Evolutionary conservation across 2,797 vertebrate genomes (phyloP).

Genomic region (Cryptoprocta ferox): DNA sequence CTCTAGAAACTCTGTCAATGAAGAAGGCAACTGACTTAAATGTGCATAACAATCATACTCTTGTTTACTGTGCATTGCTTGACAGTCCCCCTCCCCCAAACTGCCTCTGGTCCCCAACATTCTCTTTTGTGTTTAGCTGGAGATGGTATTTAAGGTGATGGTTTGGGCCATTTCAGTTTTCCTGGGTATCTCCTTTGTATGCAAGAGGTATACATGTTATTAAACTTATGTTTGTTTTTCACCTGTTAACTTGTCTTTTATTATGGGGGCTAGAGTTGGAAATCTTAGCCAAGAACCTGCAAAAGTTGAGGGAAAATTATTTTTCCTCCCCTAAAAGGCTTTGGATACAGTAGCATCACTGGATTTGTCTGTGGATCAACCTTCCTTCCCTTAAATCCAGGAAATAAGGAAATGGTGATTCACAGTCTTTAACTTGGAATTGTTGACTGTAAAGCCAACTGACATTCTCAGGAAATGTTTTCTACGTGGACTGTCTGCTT

Average conservation of each 20-base stretch:
- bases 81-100: background rate
- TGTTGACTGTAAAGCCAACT: background rate
- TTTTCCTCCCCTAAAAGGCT: background rate
- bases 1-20: background rate
- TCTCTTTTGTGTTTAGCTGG: background rate
- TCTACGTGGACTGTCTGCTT: background rate
- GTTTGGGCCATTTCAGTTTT: background rate
- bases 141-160: background rate
- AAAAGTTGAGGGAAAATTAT: background rate
- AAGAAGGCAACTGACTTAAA: background rate
- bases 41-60: background rate
- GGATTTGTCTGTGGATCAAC: background rate
- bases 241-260: background rate
- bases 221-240: background rate
- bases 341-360: background rate
- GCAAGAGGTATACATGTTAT: background rate
- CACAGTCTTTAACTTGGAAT: background rate
- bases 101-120: background rate
- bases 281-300: background rate
- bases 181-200: background rate
- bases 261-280: background rate
- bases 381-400: background rate
- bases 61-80: background rate
- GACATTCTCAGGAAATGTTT: background rate
- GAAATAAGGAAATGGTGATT: conserved; percentile 15